These are phyloP conservation scores for Tetranychus truncatus DNA, from an alignment of 2,888 invertebrate genomes.

Conservation along the genomic window DNA sequence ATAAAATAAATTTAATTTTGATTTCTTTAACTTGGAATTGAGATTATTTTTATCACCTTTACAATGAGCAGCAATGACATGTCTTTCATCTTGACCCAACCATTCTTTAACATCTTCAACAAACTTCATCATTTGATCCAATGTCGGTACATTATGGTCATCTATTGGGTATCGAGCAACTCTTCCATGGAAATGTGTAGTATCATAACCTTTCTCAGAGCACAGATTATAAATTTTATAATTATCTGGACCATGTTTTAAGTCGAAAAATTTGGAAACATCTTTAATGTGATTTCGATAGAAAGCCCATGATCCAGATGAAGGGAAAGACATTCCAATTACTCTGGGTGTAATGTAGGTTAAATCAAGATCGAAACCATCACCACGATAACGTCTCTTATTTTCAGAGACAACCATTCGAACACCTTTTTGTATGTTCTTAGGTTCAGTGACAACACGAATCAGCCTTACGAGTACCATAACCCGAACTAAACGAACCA, in stretches of 20 bases:
- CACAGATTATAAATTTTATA: slow-evolving; percentile 39
- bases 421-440: slow-evolving; percentile 33
- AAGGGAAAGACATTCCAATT: slow-evolving; percentile 40
- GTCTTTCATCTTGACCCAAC: slow-evolving; percentile 33
- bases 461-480: slow-evolving; percentile 33
- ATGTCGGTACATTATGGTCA: slow-evolving; percentile 38
- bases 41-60: slow-evolving; percentile 30
- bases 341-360: slow-evolving; percentile 38
- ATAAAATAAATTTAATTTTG: background rate
- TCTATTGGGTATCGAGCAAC: slow-evolving; percentile 36
- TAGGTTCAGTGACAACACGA: slow-evolving; percentile 32
- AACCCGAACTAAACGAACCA: slow-evolving; percentile 32
- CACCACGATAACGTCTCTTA: slow-evolving; percentile 36
- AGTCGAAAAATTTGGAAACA: slow-evolving; percentile 37
- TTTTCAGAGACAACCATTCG: slow-evolving; percentile 37
- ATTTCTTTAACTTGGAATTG: background rate
- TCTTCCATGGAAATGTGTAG: slow-evolving; percentile 32
- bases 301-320: slow-evolving; percentile 35
- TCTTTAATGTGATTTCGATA: slow-evolving; percentile 37
- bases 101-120: slow-evolving; percentile 34
- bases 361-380: slow-evolving; percentile 39
- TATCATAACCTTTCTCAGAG: slow-evolving; percentile 37
- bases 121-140: slow-evolving; percentile 36
- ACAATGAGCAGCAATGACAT: slow-evolving; percentile 39
- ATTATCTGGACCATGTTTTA: slow-evolving; percentile 34